A percentile compares a stretch with the other conserved stretches of the same genome.
Conservation (phyloP, 1,140 invertebrate species). For the Paralvinella palmiformis region DNA sequence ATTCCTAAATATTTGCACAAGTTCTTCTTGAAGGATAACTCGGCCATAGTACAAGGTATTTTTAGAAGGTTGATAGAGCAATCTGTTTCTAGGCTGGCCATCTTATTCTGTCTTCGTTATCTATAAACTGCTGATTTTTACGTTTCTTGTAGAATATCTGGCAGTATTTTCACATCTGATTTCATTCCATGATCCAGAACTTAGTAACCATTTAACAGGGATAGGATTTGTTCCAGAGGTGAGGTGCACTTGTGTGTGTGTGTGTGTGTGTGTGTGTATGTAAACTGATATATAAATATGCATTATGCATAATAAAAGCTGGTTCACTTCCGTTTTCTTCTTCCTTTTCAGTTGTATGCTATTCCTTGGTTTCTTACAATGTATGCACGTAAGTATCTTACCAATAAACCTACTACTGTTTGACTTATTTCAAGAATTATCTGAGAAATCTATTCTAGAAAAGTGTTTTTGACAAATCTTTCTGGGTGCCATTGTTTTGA, state of each 20-base stretch:
- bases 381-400: constrained; percentile 85
- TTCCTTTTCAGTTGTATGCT: constrained; percentile 72
- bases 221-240: constrained; percentile 93
- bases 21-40: constrained; percentile 99
- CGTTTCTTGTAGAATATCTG: constrained; percentile 70
- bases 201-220: constrained; percentile 83
- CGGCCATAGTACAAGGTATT: constrained; percentile 77
- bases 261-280: too few relatives aligned
- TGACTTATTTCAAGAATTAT: background rate
- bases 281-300: too few relatives aligned
- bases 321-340: constrained; percentile 8
- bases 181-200: constrained; percentile 87
- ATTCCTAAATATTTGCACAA: constrained; percentile 94
- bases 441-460: too few relatives aligned
- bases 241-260: too few relatives aligned
- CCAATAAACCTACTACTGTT: background rate
- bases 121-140: background rate
- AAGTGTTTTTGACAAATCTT: too few relatives aligned
- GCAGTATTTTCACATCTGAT: constrained; percentile 94
- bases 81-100: background rate
- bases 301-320: background rate
- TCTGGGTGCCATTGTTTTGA: too few relatives aligned
- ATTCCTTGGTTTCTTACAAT: constrained; percentile 99
- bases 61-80: background rate
- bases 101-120: constrained; percentile 1